A percentile compares a stretch with the other conserved stretches of the same genome.
Conservation (phyloP, 2,113 vertebrate genomes). For the Cinclus mexicanus region DNA sequence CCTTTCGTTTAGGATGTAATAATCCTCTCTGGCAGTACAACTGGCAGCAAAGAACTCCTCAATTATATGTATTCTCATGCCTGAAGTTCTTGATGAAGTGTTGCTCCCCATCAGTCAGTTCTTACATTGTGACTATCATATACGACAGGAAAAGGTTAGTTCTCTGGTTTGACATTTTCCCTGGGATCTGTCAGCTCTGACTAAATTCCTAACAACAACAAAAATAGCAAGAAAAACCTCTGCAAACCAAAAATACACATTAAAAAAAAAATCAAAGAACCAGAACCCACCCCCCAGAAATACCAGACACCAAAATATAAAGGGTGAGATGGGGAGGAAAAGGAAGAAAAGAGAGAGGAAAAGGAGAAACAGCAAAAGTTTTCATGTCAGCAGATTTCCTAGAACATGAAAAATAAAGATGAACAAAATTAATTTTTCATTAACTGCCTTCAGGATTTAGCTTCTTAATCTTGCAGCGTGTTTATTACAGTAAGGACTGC, state of each 20-base stretch:
- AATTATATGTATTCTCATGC: not conserved
- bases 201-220: not conserved
- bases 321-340: not conserved
- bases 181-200: not conserved
- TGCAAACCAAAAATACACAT: not conserved
- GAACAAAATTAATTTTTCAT: constrained; percentile 69
- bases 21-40: not conserved
- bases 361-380: not conserved
- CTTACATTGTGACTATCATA: not conserved
- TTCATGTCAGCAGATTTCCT: not conserved
- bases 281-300: too few relatives aligned
- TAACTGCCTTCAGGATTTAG: constrained; percentile 50
- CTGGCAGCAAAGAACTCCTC: not conserved
- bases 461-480: constrained; percentile 43
- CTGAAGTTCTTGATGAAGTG: not conserved
- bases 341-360: not conserved
- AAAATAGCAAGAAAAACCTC: accelerated
- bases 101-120: not conserved
- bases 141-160: not conserved
- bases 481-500: constrained; percentile 38
- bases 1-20: not conserved
- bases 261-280: too few relatives aligned
- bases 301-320: not conserved
- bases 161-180: not conserved
- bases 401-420: constrained; percentile 63